phyloP scores from a whole-genome alignment of 2,113 vertebrate genomes.

The Hystrix cristata region DNA sequence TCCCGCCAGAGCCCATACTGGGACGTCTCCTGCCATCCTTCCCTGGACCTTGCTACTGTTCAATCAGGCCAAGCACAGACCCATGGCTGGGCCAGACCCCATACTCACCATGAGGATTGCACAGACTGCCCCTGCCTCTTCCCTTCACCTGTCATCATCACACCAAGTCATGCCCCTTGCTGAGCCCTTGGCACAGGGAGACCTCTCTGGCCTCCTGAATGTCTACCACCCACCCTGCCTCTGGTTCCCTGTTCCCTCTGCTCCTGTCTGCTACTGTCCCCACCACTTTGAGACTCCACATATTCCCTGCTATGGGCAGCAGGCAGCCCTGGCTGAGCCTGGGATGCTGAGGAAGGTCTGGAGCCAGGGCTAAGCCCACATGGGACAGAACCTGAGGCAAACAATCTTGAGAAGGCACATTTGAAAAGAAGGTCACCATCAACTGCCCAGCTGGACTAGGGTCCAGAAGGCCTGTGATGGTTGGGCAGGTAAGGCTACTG shows the following conservation, averaged over 20 bases:
- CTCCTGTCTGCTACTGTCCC: background rate
- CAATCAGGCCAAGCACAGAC: background rate
- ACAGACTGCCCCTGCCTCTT: background rate
- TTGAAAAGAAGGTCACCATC: background rate
- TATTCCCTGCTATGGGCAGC: background rate
- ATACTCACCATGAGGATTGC: background rate
- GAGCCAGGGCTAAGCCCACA: background rate
- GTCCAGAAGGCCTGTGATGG: background rate
- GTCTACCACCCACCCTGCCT: accelerated
- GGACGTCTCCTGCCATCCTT: background rate
- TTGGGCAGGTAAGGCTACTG: background rate
- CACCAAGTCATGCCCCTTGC: background rate
- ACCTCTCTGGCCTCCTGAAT: background rate
- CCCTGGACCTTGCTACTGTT: too few relatives aligned
- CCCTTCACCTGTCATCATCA: background rate
- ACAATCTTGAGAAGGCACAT: background rate
- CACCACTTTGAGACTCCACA: accelerated
- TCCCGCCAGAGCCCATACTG: accelerated
- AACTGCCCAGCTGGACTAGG: background rate
- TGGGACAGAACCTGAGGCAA: background rate
- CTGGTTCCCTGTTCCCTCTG: background rate
- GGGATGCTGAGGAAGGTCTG: background rate
- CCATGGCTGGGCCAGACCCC: background rate
- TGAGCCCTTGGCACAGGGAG: background rate
- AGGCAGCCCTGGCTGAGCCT: background rate